Evolutionary conservation across 2,888 invertebrate genomes (phyloP).

Genomic region (Lymantria dispar): DNA sequence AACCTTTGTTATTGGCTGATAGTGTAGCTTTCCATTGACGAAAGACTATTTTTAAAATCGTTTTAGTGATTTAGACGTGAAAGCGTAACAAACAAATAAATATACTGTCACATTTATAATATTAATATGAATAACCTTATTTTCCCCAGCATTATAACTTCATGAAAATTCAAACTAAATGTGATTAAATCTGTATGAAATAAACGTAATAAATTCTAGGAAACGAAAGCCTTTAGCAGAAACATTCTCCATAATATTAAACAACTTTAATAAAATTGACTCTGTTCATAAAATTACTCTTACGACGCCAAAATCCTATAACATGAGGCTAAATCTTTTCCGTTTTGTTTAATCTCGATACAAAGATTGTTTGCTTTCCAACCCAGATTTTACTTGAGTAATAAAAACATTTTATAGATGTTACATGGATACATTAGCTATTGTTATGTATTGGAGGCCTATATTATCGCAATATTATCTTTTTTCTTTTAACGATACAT

Average conservation of each 20-base stretch:
- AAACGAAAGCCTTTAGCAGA: no score
- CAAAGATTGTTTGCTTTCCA: background rate
- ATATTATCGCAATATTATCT: background rate
- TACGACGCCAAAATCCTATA: constrained; percentile 12
- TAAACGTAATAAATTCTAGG: no score
- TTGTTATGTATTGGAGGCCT: constrained; percentile 1
- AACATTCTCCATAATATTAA: background rate
- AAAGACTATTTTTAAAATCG: no score
- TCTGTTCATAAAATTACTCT: constrained; percentile 5
- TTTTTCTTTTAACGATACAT: background rate
- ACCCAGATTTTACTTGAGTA: background rate
- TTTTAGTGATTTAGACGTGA: no score
- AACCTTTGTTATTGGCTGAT: no score
- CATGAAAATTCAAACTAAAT: no score
- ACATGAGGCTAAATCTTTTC: background rate
- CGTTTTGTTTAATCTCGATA: background rate
- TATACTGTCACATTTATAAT: no score
- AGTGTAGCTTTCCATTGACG: no score
- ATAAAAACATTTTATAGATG: background rate
- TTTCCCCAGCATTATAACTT: no score
- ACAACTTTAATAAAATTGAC: background rate
- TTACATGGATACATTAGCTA: background rate
- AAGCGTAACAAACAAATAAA: no score
- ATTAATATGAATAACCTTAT: no score
- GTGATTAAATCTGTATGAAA: no score